phyloP scores from a whole-genome alignment of 1,140 invertebrate genomes.

The Diorhabda carinulata region DNA sequence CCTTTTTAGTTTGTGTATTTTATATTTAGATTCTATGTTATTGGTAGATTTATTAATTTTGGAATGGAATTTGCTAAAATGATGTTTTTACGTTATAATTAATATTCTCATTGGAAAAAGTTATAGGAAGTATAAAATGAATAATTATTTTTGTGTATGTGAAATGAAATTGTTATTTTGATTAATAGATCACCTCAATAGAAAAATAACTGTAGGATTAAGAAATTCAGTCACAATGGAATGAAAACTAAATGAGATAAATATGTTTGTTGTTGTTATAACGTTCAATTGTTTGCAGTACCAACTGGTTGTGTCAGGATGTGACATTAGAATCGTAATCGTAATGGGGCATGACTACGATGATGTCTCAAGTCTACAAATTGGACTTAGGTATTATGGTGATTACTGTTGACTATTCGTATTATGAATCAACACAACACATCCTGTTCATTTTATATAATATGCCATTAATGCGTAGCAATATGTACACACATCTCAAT shows the following conservation, averaged over 20 bases:
- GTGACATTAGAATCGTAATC: constrained; percentile 10
- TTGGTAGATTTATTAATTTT: no score
- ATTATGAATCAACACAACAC: neutral
- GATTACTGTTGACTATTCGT: constrained; percentile 18
- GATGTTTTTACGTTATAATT: no score
- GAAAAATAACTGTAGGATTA: constrained; percentile 1
- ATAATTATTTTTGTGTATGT: neutral
- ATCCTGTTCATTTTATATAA: neutral
- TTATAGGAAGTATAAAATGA: no score
- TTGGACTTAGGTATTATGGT: constrained; percentile 17
- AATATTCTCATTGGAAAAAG: no score
- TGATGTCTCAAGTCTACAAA: constrained; percentile 17
- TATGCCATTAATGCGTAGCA: neutral
- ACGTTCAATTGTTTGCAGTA: constrained; percentile 22
- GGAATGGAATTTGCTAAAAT: no score
- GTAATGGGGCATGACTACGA: constrained; percentile 4
- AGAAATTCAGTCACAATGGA: constrained; percentile 15
- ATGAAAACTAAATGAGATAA: constrained; percentile 13
- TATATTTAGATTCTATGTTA: no score
- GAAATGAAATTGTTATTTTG: neutral
- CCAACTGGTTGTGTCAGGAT: constrained; percentile 23
- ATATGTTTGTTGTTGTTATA: constrained; percentile 18
- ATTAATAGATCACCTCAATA: constrained; percentile 1
- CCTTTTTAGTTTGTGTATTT: no score
- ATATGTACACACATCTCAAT: neutral